Evolutionary conservation across 2,888 invertebrate species (phyloP).

Genomic region (Erebia aethiops): DNA sequence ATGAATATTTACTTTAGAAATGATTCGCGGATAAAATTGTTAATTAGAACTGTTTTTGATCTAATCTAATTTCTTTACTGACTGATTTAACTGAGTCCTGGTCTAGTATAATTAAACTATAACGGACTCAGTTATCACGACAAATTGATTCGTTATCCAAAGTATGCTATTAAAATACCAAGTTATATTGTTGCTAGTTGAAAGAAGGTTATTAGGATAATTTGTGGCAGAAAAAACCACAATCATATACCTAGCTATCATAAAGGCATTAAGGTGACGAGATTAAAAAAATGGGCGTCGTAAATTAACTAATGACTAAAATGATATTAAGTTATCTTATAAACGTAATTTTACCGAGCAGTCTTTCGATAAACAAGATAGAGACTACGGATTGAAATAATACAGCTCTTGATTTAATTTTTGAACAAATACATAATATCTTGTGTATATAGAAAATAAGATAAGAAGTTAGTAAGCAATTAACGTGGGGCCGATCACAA

Average conservation of each 20-base stretch:
- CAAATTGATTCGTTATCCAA: neutral
- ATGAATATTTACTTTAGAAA: slow-evolving; percentile 38
- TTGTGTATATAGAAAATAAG: slow-evolving; percentile 48
- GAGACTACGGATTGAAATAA: slow-evolving; percentile 7
- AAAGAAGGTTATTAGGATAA: slow-evolving; percentile 1
- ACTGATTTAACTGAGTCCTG: neutral
- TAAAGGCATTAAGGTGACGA: slow-evolving; percentile 34
- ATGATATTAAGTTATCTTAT: slow-evolving; percentile 23
- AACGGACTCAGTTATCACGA: neutral
- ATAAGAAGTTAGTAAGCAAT: slow-evolving; percentile 69
- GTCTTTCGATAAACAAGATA: slow-evolving; percentile 22
- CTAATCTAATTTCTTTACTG: neutral
- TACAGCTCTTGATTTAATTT: slow-evolving; percentile 23
- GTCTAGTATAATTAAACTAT: neutral
- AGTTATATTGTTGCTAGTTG: neutral
- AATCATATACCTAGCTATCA: neutral
- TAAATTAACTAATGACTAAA: slow-evolving; percentile 19
- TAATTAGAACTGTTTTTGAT: neutral
- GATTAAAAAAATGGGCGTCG: slow-evolving; percentile 5
- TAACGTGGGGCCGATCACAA: slow-evolving; percentile 75
- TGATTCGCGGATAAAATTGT: neutral
- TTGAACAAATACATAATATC: slow-evolving; percentile 32
- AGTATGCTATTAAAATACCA: slow-evolving; percentile 1
- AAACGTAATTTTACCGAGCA: slow-evolving; percentile 13
- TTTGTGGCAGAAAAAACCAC: slow-evolving; percentile 2